phyloP scores from a whole-genome alignment of 2,797 vertebrate genomes.

The Aselliscus stoliczkanus region DNA sequence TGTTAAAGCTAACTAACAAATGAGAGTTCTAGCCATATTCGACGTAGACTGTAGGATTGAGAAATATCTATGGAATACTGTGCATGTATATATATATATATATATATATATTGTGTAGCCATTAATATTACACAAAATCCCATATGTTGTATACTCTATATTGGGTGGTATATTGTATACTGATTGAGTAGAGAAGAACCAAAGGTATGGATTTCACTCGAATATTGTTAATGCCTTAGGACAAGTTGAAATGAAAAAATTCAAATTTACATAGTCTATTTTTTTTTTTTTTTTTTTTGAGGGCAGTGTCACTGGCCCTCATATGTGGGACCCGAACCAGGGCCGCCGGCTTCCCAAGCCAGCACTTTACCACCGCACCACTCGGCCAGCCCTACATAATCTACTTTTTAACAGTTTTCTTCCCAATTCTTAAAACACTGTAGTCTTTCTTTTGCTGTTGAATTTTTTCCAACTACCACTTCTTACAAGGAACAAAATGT shows the following conservation, averaged over 20 bases:
- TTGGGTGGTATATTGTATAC: not conserved
- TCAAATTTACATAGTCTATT: not conserved
- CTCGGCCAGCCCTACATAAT: too few species aligned
- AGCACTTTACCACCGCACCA: too few species aligned
- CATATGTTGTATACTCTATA: not conserved
- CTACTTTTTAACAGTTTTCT: not conserved
- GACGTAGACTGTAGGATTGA: not conserved
- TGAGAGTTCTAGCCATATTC: not conserved
- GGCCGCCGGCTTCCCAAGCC: too few species aligned
- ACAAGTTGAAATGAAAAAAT: not conserved
- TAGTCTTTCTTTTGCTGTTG: not conserved
- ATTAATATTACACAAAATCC: not conserved
- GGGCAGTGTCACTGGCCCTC: too few species aligned
- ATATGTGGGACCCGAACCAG: too few species aligned
- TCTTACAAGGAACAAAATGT: constrained; percentile 15
- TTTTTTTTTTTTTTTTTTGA: too few species aligned
- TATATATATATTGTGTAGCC: not conserved
- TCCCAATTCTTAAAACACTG: not conserved
- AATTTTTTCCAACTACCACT: not conserved
- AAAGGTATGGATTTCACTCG: not conserved
- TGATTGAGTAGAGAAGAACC: not conserved
- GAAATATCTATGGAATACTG: not conserved
- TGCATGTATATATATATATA: not conserved
- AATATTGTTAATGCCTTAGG: not conserved
- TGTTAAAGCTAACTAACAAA: constrained; percentile 34